A percentile compares a stretch with the other conserved stretches of the same genome.
Conservation (phyloP, 2,888 invertebrate species). For the Drosophila mercatorum region DNA sequence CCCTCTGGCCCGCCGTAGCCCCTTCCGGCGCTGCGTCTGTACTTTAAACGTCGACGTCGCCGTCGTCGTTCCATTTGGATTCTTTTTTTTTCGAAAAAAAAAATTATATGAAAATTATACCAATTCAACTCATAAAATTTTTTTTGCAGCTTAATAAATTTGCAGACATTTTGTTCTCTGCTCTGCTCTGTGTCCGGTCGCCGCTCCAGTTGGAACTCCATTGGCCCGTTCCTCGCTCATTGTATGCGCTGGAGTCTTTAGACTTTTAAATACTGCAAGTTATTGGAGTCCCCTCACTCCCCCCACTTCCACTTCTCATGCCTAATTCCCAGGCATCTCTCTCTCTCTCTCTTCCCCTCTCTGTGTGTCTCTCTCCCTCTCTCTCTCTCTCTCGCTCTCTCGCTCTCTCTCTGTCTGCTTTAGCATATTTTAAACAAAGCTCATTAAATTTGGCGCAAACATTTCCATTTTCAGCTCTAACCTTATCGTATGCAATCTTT, state of each 20-base stretch:
- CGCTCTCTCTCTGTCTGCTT: neutral
- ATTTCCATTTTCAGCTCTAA: neutral
- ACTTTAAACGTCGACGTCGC: conserved; percentile 32
- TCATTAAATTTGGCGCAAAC: conserved; percentile 68
- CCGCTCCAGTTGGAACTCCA: conserved; percentile 1
- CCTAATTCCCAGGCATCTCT: conserved; percentile 4
- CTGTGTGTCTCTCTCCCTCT: neutral
- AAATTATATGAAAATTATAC: conserved; percentile 83
- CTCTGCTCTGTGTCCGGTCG: conserved; percentile 14
- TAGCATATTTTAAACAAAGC: conserved; percentile 57
- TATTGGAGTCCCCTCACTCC: conserved; percentile 31
- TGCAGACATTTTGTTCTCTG: conserved; percentile 74
- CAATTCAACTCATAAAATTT: conserved; percentile 82
- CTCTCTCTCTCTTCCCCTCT: neutral
- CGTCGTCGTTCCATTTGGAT: conserved; percentile 68
- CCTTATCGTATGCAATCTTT: conserved; percentile 20
- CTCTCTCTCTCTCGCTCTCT: neutral
- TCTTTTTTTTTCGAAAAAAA: conserved; percentile 47
- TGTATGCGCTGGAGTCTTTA: conserved; percentile 16
- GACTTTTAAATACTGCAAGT: conserved; percentile 47
- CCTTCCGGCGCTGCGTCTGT: conserved; percentile 49
- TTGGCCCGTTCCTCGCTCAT: conserved; percentile 11
- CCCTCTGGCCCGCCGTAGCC: conserved; percentile 17
- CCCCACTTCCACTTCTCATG: conserved; percentile 11
- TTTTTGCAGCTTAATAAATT: conserved; percentile 79